Conservation (phyloP, 2,888 invertebrate species). For the Caenorhabditis wallacei region DNA sequence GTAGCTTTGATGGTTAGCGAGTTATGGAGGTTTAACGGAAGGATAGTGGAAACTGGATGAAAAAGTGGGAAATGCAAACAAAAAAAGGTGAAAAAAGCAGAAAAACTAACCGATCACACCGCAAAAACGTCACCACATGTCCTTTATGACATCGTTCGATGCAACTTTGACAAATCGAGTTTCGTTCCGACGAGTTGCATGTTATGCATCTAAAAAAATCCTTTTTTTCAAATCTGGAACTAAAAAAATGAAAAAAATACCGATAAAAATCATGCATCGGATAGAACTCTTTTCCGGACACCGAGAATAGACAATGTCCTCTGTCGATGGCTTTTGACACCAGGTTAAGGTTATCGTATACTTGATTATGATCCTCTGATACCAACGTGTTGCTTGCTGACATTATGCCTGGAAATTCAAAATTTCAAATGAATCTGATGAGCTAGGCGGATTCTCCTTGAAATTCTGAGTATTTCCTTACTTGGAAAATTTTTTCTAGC, state of each 20-base stretch:
- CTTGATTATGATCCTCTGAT: slow-evolving; percentile 89
- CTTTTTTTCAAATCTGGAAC: not conserved
- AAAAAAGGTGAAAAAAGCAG: too few relatives aligned
- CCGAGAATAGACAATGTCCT: slow-evolving; percentile 99
- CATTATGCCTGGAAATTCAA: slow-evolving; percentile 84
- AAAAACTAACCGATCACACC: slow-evolving; percentile 97
- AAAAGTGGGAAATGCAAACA: too few relatives aligned
- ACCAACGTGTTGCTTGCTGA: slow-evolving; percentile 82
- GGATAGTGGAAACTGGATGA: too few relatives aligned
- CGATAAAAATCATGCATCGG: slow-evolving; percentile 99
- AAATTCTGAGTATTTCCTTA: too few relatives aligned
- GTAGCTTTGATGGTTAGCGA: too few relatives aligned
- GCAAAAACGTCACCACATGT: slow-evolving; percentile 98
- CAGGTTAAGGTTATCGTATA: slow-evolving; percentile 97
- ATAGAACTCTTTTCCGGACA: slow-evolving; percentile 98
- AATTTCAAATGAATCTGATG: too few relatives aligned
- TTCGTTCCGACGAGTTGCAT: slow-evolving; percentile 98
- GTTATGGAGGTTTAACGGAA: too few relatives aligned
- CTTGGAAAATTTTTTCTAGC: too few relatives aligned
- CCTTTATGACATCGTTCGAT: slow-evolving; percentile 99
- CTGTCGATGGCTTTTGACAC: slow-evolving; percentile 97
- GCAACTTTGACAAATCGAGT: slow-evolving; percentile 99
- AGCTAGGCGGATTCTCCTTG: too few relatives aligned
- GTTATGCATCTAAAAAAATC: slow-evolving; percentile 91
- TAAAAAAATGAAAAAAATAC: slow-evolving; percentile 79